These are phyloP conservation scores for Aporophyla lueneburgensis DNA, from an alignment of 2,888 invertebrate species.

Conservation along the genomic window DNA sequence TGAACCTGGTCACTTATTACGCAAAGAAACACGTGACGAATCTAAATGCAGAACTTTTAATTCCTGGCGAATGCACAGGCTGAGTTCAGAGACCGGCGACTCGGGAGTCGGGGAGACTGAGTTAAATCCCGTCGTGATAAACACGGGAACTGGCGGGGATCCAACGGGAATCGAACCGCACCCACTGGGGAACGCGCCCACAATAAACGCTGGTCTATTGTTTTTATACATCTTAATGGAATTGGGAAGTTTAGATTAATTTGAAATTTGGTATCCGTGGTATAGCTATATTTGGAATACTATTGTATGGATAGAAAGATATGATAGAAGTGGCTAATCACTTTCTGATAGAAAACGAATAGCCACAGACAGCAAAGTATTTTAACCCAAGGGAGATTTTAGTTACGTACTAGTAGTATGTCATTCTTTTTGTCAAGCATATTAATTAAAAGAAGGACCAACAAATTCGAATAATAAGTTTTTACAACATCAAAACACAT, in stretches of 20 bases:
- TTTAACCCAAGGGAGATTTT: background rate
- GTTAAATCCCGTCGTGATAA: conserved; percentile 71
- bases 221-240: conserved; percentile 43
- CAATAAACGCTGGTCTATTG: conserved; percentile 60
- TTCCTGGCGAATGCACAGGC: conserved; percentile 71
- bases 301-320: no score
- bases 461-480: background rate
- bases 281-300: background rate
- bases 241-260: conserved; percentile 9
- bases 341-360: background rate
- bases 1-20: conserved; percentile 68
- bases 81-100: conserved; percentile 76
- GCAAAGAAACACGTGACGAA: conserved; percentile 64
- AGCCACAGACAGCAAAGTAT: background rate
- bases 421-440: background rate
- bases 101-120: conserved; percentile 56
- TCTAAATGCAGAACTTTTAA: conserved; percentile 72
- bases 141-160: conserved; percentile 72
- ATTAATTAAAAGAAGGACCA: background rate
- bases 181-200: conserved; percentile 49
- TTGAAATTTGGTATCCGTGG: background rate
- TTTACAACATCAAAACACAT: conserved; percentile 21
- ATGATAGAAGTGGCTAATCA: no score
- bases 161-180: conserved; percentile 75
- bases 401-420: no score